A percentile compares a stretch with the other conserved stretches of the same genome.
These are phyloP conservation scores for Rhopalosiphum padi DNA, from an alignment of 1,140 invertebrate species.

Conservation along the genomic window DNA sequence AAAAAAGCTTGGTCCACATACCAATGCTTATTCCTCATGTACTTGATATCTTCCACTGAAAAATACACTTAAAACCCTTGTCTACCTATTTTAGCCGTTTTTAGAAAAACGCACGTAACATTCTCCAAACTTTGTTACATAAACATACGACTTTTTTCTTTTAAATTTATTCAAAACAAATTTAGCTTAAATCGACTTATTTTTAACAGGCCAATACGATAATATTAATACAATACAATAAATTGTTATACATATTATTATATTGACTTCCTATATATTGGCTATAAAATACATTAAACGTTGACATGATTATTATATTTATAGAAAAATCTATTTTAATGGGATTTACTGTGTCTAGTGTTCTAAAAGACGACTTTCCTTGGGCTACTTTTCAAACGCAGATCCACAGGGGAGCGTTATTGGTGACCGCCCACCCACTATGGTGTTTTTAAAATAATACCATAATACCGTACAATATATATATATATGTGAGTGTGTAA, in stretches of 20 bases:
- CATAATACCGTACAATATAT: not conserved
- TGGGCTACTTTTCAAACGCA: not conserved
- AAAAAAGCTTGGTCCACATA: not conserved
- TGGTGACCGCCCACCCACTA: not conserved
- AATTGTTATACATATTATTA: not conserved
- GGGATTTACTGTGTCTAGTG: not conserved
- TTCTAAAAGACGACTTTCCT: not conserved
- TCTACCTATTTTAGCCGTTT: not conserved
- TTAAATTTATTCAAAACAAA: not conserved
- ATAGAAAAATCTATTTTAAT: not conserved
- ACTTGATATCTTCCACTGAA: not conserved
- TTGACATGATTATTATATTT: not conserved
- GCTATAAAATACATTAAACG: no score
- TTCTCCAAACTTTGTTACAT: not conserved
- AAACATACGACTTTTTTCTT: not conserved
- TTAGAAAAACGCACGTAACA: not conserved
- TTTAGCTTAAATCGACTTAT: not conserved
- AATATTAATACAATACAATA: no score
- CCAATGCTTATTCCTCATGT: not conserved
- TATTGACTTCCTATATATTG: no score
- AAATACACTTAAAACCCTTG: not conserved
- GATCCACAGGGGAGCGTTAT: not conserved
- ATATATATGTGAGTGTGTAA: no score
- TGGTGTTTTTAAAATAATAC: not conserved
- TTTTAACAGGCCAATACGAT: not conserved